Conservation (phyloP, 1,140 invertebrate genomes). For the Leptopilina boulardi region DNA sequence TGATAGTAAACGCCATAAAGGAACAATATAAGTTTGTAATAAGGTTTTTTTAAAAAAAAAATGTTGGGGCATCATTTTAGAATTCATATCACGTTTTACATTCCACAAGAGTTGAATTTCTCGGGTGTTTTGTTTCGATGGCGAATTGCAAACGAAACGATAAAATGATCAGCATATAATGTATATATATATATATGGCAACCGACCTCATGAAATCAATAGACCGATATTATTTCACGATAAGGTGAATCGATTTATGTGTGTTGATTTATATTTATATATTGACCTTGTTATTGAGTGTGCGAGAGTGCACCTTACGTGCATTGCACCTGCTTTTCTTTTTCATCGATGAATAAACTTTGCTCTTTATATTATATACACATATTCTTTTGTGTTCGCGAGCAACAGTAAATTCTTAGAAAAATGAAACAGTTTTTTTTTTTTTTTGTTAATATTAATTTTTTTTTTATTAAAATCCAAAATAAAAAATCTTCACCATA, state of each 20-base stretch:
- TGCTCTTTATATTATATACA: too few species aligned
- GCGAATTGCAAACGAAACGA: background rate
- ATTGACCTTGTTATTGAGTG: conserved; percentile 22
- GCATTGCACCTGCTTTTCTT: conserved; percentile 25
- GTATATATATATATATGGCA: background rate
- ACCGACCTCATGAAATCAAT: conserved; percentile 29
- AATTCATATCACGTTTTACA: conserved; percentile 22
- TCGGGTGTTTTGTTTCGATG: conserved; percentile 24
- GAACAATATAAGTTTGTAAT: background rate
- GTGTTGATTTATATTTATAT: conserved; percentile 11
- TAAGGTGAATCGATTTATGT: conserved; percentile 27
- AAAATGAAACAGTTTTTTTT: background rate
- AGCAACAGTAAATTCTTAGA: background rate
- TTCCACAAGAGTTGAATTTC: conserved; percentile 24
- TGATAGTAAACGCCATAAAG: background rate
- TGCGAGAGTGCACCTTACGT: conserved; percentile 13
- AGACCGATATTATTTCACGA: conserved; percentile 16
- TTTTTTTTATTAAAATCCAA: background rate
- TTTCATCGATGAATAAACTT: conserved; percentile 22
- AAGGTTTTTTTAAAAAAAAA: background rate
- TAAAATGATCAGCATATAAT: conserved; percentile 31
- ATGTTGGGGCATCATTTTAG: conserved; percentile 3
- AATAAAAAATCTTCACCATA: background rate
- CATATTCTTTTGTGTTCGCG: background rate
- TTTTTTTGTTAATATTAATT: background rate